These are phyloP conservation scores for Lepas anatifera DNA, from an alignment of 2,888 invertebrate species.

Conservation along the genomic window DNA sequence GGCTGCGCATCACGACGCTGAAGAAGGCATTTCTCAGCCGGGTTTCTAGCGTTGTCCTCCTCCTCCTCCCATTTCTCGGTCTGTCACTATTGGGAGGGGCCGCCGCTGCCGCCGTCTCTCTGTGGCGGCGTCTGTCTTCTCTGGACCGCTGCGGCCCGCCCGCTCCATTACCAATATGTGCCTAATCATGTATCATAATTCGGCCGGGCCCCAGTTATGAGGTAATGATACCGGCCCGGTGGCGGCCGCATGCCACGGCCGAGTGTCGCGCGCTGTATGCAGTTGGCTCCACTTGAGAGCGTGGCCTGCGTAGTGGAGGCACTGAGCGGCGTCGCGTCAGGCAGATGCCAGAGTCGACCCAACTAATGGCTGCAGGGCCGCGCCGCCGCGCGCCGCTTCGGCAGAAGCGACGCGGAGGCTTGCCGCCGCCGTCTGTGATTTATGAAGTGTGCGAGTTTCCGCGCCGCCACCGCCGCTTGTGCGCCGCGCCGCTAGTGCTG, in stretches of 20 bases:
- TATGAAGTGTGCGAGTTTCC: background rate
- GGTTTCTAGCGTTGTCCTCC: too few relatives aligned
- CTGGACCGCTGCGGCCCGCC: background rate
- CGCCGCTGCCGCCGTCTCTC: too few relatives aligned
- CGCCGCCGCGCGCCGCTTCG: background rate
- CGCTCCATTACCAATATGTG: background rate
- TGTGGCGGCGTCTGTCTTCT: too few relatives aligned
- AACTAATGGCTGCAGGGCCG: background rate
- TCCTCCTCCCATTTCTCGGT: too few relatives aligned
- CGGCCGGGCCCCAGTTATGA: too few relatives aligned
- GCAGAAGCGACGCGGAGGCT: background rate
- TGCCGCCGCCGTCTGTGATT: background rate
- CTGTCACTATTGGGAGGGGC: too few relatives aligned
- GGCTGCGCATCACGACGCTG: too few relatives aligned
- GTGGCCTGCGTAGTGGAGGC: background rate
- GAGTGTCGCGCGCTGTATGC: background rate
- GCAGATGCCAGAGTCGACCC: background rate
- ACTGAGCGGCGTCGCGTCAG: too few relatives aligned
- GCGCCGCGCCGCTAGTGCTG: background rate
- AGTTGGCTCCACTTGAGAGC: background rate
- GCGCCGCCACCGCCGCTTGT: too few relatives aligned
- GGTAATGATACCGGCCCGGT: background rate
- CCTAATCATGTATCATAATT: background rate
- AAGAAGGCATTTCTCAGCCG: too few relatives aligned
- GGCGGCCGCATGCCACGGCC: background rate